phyloP scores from a whole-genome alignment of 1,140 invertebrate species.

The Cardiocondyla obscurior region DNA sequence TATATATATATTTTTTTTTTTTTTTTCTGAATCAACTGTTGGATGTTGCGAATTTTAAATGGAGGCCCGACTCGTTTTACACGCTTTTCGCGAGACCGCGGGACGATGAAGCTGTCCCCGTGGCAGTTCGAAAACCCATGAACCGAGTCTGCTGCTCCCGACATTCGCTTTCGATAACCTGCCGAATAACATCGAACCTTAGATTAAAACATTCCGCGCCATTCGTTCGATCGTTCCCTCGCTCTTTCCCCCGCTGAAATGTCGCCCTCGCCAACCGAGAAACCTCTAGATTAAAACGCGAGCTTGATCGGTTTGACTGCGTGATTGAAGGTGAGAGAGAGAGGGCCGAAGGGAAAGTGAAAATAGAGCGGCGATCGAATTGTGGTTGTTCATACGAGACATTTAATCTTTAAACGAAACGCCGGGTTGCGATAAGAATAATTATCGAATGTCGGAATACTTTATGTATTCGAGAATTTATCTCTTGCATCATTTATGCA shows the following conservation, averaged over 20 bases:
- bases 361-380: conserved; percentile 31
- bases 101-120: conserved; percentile 28
- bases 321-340: conserved; percentile 22
- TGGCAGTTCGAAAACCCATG: conserved; percentile 17
- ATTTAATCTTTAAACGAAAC: too few relatives aligned
- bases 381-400: neutral
- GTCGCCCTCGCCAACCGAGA: conserved; percentile 20
- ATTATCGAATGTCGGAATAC: too few relatives aligned
- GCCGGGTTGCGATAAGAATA: too few relatives aligned
- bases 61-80: conserved; percentile 6
- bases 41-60: conserved; percentile 8
- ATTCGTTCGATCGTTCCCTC: conserved; percentile 25
- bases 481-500: neutral
- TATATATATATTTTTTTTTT: neutral
- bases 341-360: neutral
- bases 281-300: conserved; percentile 56
- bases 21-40: neutral
- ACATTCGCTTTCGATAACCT: conserved; percentile 56
- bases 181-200: conserved; percentile 54
- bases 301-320: conserved; percentile 23
- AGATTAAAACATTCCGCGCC: conserved; percentile 68
- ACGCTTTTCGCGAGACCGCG: conserved; percentile 30
- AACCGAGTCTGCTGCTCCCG: conserved; percentile 3
- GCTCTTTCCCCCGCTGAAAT: neutral
- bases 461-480: neutral